A percentile compares a stretch with the other conserved stretches of the same genome.
Evolutionary conservation across 2,797 vertebrate species (phyloP).

Genomic region (Lateolabrax maculatus): DNA sequence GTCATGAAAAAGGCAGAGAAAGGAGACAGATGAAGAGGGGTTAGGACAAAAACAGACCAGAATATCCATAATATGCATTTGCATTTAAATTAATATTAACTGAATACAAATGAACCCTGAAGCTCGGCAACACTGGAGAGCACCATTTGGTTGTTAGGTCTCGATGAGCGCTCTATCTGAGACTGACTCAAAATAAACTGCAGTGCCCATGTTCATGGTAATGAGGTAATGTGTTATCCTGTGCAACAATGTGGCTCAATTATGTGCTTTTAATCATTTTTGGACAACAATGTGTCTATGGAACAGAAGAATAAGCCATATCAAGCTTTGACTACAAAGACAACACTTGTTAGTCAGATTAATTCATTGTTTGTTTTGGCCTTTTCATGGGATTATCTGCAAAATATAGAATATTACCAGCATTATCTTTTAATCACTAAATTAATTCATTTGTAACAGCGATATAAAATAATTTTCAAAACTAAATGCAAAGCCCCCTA

Average conservation of each 20-base stretch:
- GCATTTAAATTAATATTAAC: constrained; percentile 37
- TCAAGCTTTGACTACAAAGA: background rate
- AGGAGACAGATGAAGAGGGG: background rate
- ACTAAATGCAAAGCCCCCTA: constrained; percentile 61
- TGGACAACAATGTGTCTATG: background rate
- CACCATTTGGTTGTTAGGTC: background rate
- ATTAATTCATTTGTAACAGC: background rate
- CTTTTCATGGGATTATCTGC: background rate
- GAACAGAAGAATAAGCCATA: background rate
- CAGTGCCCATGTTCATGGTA: background rate
- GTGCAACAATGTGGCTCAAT: background rate
- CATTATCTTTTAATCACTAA: background rate
- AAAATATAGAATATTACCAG: background rate
- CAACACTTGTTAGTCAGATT: background rate
- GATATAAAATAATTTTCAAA: background rate
- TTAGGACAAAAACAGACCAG: constrained; percentile 3
- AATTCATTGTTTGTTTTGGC: background rate
- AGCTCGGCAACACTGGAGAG: background rate
- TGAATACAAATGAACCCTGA: constrained; percentile 22
- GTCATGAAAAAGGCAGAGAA: background rate
- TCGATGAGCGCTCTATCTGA: background rate
- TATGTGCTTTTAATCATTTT: background rate
- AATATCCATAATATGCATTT: constrained; percentile 19
- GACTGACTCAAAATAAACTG: background rate
- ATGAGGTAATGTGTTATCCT: background rate